Conservation (phyloP, 1,140 invertebrate genomes). For the Portunus trituberculatus region DNA sequence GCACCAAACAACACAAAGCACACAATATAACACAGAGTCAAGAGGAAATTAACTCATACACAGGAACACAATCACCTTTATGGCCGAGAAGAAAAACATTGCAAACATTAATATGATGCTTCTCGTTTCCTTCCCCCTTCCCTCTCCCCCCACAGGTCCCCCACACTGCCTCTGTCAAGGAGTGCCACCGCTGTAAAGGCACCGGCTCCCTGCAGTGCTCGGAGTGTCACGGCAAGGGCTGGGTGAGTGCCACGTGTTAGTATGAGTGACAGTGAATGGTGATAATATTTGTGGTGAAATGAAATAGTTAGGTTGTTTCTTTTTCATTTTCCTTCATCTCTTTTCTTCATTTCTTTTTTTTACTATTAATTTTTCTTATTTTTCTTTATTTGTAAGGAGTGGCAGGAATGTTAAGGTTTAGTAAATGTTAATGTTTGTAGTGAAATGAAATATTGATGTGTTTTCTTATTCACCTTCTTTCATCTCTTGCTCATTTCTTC, state of each 20-base stretch:
- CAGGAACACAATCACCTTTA: no score
- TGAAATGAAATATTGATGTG: no score
- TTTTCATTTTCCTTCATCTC: background rate
- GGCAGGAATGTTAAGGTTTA: no score
- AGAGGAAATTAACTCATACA: no score
- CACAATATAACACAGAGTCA: no score
- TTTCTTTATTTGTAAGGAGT: no score
- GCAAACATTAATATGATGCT: no score
- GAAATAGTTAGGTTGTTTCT: background rate
- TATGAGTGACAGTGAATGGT: background rate
- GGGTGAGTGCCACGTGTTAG: constrained; percentile 79
- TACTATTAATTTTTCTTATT: no score
- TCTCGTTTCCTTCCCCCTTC: background rate
- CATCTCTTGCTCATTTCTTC: background rate
- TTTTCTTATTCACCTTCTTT: background rate
- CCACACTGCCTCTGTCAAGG: constrained; percentile 83
- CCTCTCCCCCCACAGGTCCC: constrained; percentile 81
- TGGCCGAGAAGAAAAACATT: no score
- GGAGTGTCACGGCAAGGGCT: constrained; percentile 83
- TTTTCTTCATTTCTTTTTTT: background rate
- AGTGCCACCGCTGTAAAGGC: constrained; percentile 83
- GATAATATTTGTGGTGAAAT: constrained; percentile 11
- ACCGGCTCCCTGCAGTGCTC: constrained; percentile 82
- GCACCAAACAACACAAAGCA: no score
- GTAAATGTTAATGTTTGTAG: no score